phyloP scores from a whole-genome alignment of 2,888 invertebrate species.

The Tenthredo amoena region DNA sequence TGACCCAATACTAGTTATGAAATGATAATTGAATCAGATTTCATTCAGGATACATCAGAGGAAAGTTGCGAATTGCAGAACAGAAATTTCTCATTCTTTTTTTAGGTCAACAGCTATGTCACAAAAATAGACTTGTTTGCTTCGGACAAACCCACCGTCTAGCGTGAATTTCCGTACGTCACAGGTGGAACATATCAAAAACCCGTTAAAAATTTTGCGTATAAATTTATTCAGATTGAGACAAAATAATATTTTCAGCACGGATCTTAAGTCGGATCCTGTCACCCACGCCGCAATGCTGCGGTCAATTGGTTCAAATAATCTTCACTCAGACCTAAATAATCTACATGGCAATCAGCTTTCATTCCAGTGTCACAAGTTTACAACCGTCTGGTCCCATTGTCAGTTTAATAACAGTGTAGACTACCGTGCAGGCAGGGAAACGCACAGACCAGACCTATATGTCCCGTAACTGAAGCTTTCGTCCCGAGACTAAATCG shows the following conservation, averaged over 20 bases:
- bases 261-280: background rate
- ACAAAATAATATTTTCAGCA: background rate
- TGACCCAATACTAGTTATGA: background rate
- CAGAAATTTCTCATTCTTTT: conserved; percentile 31
- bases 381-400: background rate
- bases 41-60: background rate
- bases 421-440: background rate
- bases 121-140: conserved; percentile 40
- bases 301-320: conserved; percentile 39
- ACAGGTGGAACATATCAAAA: background rate
- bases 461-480: background rate
- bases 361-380: background rate
- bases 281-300: background rate
- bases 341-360: conserved; percentile 35
- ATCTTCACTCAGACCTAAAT: conserved; percentile 17
- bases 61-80: background rate
- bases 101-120: conserved; percentile 37
- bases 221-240: background rate
- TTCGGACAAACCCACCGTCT: background rate
- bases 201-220: background rate
- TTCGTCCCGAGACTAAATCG: background rate
- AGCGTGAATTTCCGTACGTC: background rate
- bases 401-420: background rate
- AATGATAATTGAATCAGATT: background rate
- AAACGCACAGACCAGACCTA: background rate